Percentiles rank a stretch among this genome's conserved stretches.
These are phyloP conservation scores for Polyommatus icarus DNA, from an alignment of 2,888 invertebrate genomes.

Conservation along the genomic window DNA sequence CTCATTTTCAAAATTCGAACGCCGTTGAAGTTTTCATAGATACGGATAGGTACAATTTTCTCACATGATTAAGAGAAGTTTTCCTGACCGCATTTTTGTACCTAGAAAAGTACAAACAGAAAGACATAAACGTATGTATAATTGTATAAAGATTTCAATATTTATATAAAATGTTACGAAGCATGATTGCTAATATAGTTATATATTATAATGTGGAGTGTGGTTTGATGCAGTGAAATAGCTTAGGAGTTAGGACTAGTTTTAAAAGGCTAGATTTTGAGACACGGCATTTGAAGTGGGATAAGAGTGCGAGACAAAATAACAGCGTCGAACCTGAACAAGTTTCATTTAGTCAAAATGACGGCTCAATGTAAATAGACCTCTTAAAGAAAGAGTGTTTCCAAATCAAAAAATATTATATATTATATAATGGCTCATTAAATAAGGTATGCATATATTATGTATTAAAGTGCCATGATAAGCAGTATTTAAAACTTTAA, in stretches of 20 bases:
- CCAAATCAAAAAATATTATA: background rate
- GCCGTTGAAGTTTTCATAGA: background rate
- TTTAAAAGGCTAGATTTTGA: slow-evolving; percentile 49
- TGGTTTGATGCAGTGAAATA: slow-evolving; percentile 42
- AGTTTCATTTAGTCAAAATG: background rate
- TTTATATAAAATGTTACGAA: slow-evolving; percentile 33
- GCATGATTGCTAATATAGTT: slow-evolving; percentile 31
- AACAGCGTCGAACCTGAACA: slow-evolving; percentile 13
- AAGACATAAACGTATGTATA: slow-evolving; percentile 31
- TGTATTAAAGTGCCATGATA: background rate
- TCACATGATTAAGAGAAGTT: slow-evolving; percentile 31
- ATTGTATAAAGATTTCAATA: slow-evolving; percentile 34
- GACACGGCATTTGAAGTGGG: slow-evolving; percentile 46
- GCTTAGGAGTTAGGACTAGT: slow-evolving; percentile 37
- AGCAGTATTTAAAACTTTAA: background rate
- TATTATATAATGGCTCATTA: background rate
- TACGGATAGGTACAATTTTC: slow-evolving; percentile 32
- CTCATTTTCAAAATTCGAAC: background rate
- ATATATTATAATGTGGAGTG: slow-evolving; percentile 35
- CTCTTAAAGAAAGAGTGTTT: background rate
- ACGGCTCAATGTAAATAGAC: background rate
- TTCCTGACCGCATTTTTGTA: slow-evolving; percentile 40
- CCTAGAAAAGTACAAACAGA: slow-evolving; percentile 42
- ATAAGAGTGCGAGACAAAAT: slow-evolving; percentile 17
- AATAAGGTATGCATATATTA: background rate